phyloP scores from a whole-genome alignment of 2,113 vertebrate species.

The Stegastes partitus region DNA sequence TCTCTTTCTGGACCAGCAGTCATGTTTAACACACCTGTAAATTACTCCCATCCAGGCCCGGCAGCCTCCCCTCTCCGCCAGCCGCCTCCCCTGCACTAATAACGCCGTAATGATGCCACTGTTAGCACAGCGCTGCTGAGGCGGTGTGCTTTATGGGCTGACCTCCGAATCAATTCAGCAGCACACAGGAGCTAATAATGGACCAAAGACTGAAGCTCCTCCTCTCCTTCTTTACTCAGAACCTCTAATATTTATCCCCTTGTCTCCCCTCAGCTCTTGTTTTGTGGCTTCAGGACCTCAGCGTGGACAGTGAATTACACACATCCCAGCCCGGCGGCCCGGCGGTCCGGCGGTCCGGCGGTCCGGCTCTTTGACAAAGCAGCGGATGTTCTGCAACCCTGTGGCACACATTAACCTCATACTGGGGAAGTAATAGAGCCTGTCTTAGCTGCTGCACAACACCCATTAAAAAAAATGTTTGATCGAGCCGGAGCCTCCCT shows the following conservation, averaged over 20 bases:
- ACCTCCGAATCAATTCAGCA: slow-evolving; percentile 77
- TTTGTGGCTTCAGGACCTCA: slow-evolving; percentile 39
- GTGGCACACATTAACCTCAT: slow-evolving; percentile 67
- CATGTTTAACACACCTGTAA: slow-evolving; percentile 70
- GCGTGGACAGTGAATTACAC: slow-evolving; percentile 48
- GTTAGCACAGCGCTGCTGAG: slow-evolving; percentile 65
- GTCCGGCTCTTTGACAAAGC: slow-evolving; percentile 44
- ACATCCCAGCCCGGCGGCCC: slow-evolving; percentile 34
- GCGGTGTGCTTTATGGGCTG: slow-evolving; percentile 75
- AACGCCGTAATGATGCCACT: slow-evolving; percentile 75
- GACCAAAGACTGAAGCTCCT: slow-evolving; percentile 39
- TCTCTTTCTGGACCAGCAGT: slow-evolving; percentile 33
- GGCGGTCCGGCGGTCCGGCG: slow-evolving; percentile 32
- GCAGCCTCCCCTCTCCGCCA: neutral
- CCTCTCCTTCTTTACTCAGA: slow-evolving; percentile 16
- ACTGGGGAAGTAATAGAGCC: slow-evolving; percentile 61
- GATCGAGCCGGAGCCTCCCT: neutral
- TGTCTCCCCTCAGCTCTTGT: slow-evolving; percentile 30
- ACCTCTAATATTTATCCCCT: slow-evolving; percentile 24
- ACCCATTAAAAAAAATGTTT: slow-evolving; percentile 40
- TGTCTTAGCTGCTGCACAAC: slow-evolving; percentile 49
- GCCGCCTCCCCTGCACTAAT: slow-evolving; percentile 55
- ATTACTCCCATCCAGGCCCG: slow-evolving; percentile 47
- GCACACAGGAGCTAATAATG: slow-evolving; percentile 71
- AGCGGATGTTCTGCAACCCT: slow-evolving; percentile 32